These are phyloP conservation scores for Eulemur rufifrons DNA, from an alignment of 2,113 vertebrate genomes.

Conservation along the genomic window DNA sequence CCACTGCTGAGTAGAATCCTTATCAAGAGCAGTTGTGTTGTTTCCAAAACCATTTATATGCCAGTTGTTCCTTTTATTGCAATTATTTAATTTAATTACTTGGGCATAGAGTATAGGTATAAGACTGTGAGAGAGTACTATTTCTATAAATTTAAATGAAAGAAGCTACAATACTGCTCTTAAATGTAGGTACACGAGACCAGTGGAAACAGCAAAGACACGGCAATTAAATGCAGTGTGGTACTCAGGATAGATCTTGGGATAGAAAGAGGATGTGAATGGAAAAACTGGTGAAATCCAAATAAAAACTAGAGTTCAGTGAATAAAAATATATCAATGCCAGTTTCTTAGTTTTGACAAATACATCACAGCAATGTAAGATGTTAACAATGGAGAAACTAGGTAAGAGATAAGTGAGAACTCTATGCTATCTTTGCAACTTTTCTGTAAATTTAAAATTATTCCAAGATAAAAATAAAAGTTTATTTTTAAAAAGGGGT, in stretches of 20 bases:
- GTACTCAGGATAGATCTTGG: not conserved
- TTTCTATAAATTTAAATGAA: not conserved
- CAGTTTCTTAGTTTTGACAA: not conserved
- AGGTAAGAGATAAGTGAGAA: not conserved
- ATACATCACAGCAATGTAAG: not conserved
- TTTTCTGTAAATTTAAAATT: conserved; percentile 41
- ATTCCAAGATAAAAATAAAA: not conserved
- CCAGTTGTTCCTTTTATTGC: not conserved
- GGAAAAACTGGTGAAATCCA: not conserved
- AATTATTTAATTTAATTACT: not conserved
- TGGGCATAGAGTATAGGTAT: not conserved
- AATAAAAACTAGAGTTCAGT: not conserved
- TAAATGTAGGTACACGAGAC: not conserved
- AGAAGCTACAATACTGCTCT: not conserved
- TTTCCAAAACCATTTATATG: not conserved
- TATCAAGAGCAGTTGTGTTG: not conserved
- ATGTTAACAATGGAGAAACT: not conserved
- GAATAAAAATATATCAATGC: not conserved
- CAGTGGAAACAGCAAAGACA: not conserved
- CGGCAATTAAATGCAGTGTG: not conserved
- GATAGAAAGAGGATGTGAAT: not conserved
- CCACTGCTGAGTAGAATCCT: not conserved
- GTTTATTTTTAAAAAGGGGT: not conserved
- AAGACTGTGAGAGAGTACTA: not conserved
- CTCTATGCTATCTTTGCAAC: not conserved